Base-by-base conservation (phyloP, 2,113 vertebrate genomes). In the Mystacornis crossleyi region DNA sequence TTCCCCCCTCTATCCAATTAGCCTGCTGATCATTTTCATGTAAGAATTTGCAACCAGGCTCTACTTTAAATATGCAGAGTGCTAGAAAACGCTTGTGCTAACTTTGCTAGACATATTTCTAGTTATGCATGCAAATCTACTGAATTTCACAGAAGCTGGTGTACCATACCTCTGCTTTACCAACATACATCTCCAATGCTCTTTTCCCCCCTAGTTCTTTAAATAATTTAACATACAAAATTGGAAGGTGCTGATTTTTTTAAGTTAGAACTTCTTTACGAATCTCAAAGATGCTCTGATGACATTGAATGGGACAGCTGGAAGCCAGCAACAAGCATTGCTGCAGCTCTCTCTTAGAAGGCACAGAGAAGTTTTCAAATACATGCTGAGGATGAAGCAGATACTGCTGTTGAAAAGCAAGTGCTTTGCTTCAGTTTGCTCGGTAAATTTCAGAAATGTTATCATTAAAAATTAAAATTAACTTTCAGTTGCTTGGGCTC, bases 401-500 rank as follows among this genome's bases (percentile, higher is more conserved):
- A 72, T 18, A 16, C 14, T 85, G n/a, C 60, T 81, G 69, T 53
- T 53, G 61, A 85, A 81, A 94, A 87, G 40, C 61, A 81, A 86
- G 60, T 40, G 24, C 29, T 91, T 69, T 84, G 62, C 84, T 51
- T 57, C 70, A 79, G 62, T 77, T 45, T 8, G 3, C 19, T 74
- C 14, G 0, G 28, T 77, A 91, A 36, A 79, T 86, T 92, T 86
- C 79, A 81, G 73, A 87, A 89, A 71, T 0, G 2, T 36, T 69
- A 50, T 38, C 25, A 87, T 81, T 81, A 92, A 94, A 90, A 95
- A 94, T 67, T 40, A 84, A 89, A 93, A 92, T 64, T 73, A 78
- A 61, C 77, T 79, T 82, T n/a, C 36, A 51, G 24, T 48, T 86
- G 67, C 73, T 95, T 50, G 54, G 33, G 36, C 11, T 86, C 14